Evolutionary conservation across 2,888 invertebrate genomes (phyloP), one percentile per base, ranked within the genome.

Genomic region (Rhingia campestris): DNA sequence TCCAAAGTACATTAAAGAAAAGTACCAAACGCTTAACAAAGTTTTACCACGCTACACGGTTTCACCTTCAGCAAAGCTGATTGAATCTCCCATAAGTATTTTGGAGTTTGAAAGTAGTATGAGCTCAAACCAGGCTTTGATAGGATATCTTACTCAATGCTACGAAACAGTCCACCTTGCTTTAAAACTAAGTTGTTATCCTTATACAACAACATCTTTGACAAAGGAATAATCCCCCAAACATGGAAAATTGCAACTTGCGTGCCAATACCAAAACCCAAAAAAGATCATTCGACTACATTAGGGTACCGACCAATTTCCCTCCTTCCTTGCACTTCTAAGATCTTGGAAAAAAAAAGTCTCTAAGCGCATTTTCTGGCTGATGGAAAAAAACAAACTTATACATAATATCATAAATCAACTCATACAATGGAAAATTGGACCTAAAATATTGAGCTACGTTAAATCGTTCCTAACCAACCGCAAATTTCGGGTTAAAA

Each of bases 291-390:
- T 4, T 12, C 41, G 3, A 6, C 7, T 9, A n/a, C 12, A 1
- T 7, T 6, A 4, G 41, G 41, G 2, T 53, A 66, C 14, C 7
- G 39, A 4, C 64, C 41, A 12, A 64, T 51, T 5, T 51, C 51
- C 0, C 32, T 64, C n/a, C 64, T 64, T 4, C 32, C 51, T 3
- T 64, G 64, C 3, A 64, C 32, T 4, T 32, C 33, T 4, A 53
- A 53, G 10, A 3, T 53, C 7, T 3, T 32, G 4, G 54, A 54
- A 12, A 54, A 54, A n/a, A 33, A 54, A 33, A 9, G n/a, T 51
- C 7, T 9, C 9, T 4, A 30, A 2, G 7, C 49, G 30, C 1
- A 9, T 49, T 4, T 30, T 49, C 0, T 95, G 76, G 73, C 67
- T 63, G 12, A 41, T 6, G 12, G 35, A 37, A 41, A 12, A n/a